A percentile compares a stretch with the other conserved stretches of the same genome.
Evolutionary conservation across 1,140 invertebrate genomes (phyloP).

Genomic region (Neodiprion lecontei): DNA sequence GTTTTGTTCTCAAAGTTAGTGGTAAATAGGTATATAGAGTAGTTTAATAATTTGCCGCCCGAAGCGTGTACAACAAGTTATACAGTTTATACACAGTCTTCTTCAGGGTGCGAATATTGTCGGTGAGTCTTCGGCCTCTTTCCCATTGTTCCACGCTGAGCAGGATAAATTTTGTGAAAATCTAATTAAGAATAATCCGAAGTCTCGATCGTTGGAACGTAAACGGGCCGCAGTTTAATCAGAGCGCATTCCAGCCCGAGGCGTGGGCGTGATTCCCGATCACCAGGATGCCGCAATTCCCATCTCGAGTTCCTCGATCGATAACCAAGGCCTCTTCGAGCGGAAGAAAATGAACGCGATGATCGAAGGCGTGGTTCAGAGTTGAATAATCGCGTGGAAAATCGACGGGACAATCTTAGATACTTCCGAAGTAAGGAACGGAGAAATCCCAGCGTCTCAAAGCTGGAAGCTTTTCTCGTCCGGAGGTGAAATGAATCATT

Average conservation of each 20-base stretch:
- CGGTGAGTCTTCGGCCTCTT: background rate
- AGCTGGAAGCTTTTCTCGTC: background rate
- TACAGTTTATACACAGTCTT: background rate
- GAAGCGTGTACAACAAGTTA: background rate
- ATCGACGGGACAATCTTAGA: too few relatives aligned
- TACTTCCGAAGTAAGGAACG: background rate
- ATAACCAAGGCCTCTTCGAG: too few relatives aligned
- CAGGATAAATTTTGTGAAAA: too few relatives aligned
- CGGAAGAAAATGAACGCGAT: too few relatives aligned
- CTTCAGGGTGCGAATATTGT: background rate
- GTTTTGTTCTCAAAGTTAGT: background rate
- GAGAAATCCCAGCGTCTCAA: background rate
- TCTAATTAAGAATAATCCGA: background rate
- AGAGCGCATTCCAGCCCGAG: background rate
- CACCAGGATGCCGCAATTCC: too few relatives aligned
- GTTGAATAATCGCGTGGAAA: too few relatives aligned
- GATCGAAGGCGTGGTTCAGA: too few relatives aligned
- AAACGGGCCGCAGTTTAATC: background rate
- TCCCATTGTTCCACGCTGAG: too few relatives aligned
- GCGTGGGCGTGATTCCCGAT: too few relatives aligned
- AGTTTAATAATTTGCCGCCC: background rate
- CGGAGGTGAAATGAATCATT: constrained; percentile 2
- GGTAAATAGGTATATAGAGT: background rate
- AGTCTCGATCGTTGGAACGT: background rate
- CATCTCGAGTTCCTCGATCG: too few relatives aligned